phyloP scores from a whole-genome alignment of 2,113 vertebrate genomes.

The Oplegnathus fasciatus region DNA sequence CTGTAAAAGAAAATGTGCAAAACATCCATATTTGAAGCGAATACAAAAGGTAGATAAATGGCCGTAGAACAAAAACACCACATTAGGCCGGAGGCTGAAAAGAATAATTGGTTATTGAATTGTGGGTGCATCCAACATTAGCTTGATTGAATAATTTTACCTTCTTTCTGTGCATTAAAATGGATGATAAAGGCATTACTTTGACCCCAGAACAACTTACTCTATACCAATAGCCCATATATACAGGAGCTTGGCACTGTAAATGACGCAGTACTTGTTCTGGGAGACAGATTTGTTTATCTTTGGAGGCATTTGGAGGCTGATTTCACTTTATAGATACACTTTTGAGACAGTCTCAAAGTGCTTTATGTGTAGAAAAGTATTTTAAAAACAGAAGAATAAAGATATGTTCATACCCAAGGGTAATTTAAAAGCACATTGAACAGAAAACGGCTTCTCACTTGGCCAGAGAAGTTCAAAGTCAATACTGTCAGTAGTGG shows the following conservation, averaged over 20 bases:
- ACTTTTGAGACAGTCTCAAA: not conserved
- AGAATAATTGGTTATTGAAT: not conserved
- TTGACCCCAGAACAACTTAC: not conserved
- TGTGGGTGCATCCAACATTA: not conserved
- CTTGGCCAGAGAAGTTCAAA: not conserved
- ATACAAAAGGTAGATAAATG: not conserved
- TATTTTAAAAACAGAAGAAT: constrained; percentile 21
- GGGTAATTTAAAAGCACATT: constrained; percentile 9
- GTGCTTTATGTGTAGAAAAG: constrained; percentile 9
- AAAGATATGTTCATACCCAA: not conserved
- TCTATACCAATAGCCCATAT: not conserved
- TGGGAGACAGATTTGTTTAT: no score
- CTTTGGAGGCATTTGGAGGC: not conserved
- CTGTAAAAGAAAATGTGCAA: not conserved
- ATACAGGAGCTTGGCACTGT: not conserved
- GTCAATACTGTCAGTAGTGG: constrained; percentile 21
- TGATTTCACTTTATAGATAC: no score
- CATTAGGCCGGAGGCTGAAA: not conserved
- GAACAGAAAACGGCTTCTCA: constrained; percentile 8
- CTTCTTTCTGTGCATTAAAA: not conserved
- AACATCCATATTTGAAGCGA: no score
- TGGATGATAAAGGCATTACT: not conserved
- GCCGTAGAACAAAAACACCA: not conserved
- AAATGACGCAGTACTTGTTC: not conserved
- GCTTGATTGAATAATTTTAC: not conserved